These are phyloP conservation scores for Harmothoe impar DNA, from an alignment of 2,888 invertebrate genomes.

Conservation along the genomic window DNA sequence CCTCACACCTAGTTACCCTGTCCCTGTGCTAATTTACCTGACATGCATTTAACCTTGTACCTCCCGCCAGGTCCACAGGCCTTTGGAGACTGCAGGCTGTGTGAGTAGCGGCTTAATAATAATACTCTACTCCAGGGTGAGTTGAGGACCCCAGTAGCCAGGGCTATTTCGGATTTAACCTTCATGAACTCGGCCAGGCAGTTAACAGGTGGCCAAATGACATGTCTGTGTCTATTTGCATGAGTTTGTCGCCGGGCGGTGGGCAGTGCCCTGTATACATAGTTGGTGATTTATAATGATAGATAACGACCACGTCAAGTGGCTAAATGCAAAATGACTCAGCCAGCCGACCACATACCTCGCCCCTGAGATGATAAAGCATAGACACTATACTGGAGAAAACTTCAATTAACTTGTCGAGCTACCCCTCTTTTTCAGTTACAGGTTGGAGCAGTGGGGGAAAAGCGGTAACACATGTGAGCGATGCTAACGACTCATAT, in stretches of 20 bases:
- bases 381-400: too few species aligned
- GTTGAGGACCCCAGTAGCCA: constrained; percentile 7
- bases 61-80: neutral
- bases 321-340: constrained; percentile 34
- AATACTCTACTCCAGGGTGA: neutral
- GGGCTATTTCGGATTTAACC: constrained; percentile 53
- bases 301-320: constrained; percentile 33
- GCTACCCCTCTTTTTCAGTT: too few species aligned
- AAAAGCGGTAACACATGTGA: too few species aligned
- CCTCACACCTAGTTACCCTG: neutral
- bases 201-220: constrained; percentile 62
- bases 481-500: too few species aligned
- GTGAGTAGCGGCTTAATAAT: neutral
- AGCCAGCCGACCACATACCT: neutral
- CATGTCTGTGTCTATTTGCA: constrained; percentile 50
- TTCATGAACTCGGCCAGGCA: neutral
- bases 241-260: neutral
- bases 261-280: neutral
- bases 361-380: too few species aligned
- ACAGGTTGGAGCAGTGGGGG: too few species aligned
- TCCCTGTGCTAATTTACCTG: neutral
- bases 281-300: constrained; percentile 47
- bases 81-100: neutral
- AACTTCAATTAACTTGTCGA: too few species aligned
- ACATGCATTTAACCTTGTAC: constrained; percentile 19